Evolutionary conservation across 2,888 invertebrate genomes (phyloP).

Genomic region (Amphipyra berbera): DNA sequence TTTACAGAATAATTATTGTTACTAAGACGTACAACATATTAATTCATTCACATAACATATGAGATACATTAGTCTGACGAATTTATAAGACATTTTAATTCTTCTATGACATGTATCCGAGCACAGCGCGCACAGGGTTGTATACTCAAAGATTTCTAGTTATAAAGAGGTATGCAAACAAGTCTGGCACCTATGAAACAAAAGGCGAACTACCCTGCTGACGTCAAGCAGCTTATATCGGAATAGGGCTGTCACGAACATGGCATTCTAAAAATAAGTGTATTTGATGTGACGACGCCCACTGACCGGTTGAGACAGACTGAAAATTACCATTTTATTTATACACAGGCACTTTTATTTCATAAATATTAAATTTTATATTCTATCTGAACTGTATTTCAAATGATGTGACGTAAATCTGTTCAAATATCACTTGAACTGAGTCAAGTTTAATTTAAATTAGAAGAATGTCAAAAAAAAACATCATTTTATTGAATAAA

Average conservation of each 20-base stretch:
- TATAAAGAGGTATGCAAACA: constrained; percentile 22
- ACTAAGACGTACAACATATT: constrained; percentile 19
- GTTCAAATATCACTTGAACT: not conserved
- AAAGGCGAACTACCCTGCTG: constrained; percentile 34
- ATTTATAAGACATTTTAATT: constrained; percentile 36
- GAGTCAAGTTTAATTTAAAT: not conserved
- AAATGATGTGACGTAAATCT: not conserved
- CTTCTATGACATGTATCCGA: not conserved
- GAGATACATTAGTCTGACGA: constrained; percentile 47
- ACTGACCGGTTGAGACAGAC: constrained; percentile 7
- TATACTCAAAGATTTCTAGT: constrained; percentile 16
- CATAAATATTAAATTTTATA: constrained; percentile 28
- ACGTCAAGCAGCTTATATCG: constrained; percentile 47
- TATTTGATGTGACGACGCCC: constrained; percentile 43
- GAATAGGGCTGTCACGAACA: constrained; percentile 50
- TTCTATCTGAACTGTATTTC: constrained; percentile 1
- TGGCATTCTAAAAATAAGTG: constrained; percentile 47
- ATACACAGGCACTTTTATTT: constrained; percentile 24
- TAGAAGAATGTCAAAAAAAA: not conserved
- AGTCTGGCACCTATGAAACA: constrained; percentile 18
- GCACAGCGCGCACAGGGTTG: constrained; percentile 12
- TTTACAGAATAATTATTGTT: constrained; percentile 33
- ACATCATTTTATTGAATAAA: too few species aligned
- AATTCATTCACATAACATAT: constrained; percentile 35
- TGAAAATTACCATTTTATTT: constrained; percentile 45